Evolutionary conservation across 2,888 invertebrate species (phyloP), one percentile per base, ranked within the genome.

Genomic region (Thecocarcelia acutangulata): DNA sequence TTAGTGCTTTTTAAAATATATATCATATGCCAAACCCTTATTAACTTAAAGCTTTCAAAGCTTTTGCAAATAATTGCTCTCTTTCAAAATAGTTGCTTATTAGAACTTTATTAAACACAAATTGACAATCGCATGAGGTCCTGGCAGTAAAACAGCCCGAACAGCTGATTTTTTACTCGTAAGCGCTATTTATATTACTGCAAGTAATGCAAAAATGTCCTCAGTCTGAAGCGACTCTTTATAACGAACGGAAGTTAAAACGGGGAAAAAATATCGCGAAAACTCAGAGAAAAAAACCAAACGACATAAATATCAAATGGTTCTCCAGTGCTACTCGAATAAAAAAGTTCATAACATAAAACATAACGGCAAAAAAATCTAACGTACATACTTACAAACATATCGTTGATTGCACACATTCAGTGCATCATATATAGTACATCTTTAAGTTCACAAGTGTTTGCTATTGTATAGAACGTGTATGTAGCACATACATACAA

Each of bases 211-310:
- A 50, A 9, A 79, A 76, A 48, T 74, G 80, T 83, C 85, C 84
- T 88, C 86, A 88, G 88, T 88, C 87, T 86, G 85, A 84, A 84
- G 86, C 86, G 87, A 86, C 86, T 86, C 87, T 85, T 87, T 81
- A 84, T 87, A 84, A 86, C 86, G 86, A 84, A 86, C 84, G 86
- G 87, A 70, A 78, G 82, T 74, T 50, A 63, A 73, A 54, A 66
- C 74, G 77, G 82, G 9, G 3, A 40, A 78, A 66, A 69, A 63
- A 58, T 28, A 59, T 37, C 37, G 44, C 46, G 44, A 48, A 52
- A 8, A 72, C 15, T 12, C 15, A 59, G n/a, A 19, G 6, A 28
- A 59, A 46, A n/a, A 46, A 68, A 58, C 13, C 61, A 42, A 68
- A 56, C 54, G 46, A 15, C 24, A 72, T 50, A 56, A 52, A 68